phyloP scores from a whole-genome alignment of 2,797 vertebrate species.

The Capromys pilorides region DNA sequence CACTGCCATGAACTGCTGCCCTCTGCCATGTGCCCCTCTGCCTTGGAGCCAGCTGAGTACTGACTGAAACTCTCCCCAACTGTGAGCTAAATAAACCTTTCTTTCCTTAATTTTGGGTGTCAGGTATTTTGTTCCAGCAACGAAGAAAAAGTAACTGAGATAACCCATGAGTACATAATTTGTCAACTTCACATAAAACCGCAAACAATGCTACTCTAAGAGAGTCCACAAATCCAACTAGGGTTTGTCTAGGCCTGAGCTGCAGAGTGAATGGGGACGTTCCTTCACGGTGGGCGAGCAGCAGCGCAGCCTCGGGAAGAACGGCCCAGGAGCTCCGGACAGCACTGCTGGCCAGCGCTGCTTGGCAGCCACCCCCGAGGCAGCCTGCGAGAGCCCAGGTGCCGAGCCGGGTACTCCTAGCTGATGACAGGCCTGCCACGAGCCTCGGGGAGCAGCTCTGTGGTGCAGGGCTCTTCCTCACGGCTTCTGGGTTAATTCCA shows the following conservation, averaged over 20 bases:
- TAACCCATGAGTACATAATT: neutral
- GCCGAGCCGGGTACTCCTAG: rapidly evolving
- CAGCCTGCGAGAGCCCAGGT: too few relatives aligned
- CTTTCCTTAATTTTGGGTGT: too few relatives aligned
- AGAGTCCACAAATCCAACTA: constrained; percentile 8
- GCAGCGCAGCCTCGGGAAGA: neutral
- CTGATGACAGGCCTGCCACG: neutral
- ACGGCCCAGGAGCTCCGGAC: neutral
- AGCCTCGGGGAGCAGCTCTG: neutral
- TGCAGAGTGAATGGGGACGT: neutral
- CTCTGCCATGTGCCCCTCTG: too few relatives aligned
- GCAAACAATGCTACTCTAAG: neutral
- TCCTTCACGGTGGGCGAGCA: neutral
- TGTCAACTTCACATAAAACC: neutral
- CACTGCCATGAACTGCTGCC: too few relatives aligned
- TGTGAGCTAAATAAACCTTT: too few relatives aligned
- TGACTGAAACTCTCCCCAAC: too few relatives aligned
- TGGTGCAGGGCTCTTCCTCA: neutral
- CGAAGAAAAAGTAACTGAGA: too few relatives aligned
- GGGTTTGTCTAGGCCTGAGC: neutral
- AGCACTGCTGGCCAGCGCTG: neutral
- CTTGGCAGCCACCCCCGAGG: neutral
- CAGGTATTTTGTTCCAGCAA: too few relatives aligned
- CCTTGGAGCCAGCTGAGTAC: too few relatives aligned
- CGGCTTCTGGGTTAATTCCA: neutral